Conservation (phyloP, 2,888 invertebrate species). For the Pediacus dermestoides region DNA sequence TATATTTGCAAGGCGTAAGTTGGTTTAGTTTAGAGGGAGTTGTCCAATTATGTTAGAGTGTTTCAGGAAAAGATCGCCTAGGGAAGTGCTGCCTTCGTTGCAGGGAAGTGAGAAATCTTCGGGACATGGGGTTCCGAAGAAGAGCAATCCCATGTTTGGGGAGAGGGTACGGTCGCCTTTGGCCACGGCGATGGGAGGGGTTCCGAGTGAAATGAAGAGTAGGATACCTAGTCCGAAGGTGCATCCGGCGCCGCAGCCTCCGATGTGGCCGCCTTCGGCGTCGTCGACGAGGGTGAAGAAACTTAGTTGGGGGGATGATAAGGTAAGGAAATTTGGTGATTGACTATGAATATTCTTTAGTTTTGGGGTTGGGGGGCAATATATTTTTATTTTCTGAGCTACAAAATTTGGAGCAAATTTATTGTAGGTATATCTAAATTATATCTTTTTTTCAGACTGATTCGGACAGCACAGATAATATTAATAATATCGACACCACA, state of each 20-base stretch:
- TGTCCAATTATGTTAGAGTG: constrained; percentile 2
- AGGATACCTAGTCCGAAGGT: constrained; percentile 49
- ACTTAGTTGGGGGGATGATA: constrained; percentile 71
- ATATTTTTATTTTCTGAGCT: background rate
- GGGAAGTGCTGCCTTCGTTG: constrained; percentile 38
- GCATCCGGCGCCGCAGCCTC: constrained; percentile 49
- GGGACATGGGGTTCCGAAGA: constrained; percentile 29
- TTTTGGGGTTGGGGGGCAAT: background rate
- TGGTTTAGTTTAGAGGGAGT: constrained; percentile 5
- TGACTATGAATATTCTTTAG: constrained; percentile 2
- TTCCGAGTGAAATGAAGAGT: constrained; percentile 47
- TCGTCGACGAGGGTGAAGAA: constrained; percentile 72
- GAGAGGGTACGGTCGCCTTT: constrained; percentile 45
- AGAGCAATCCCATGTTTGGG: constrained; percentile 46
- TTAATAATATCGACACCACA: constrained; percentile 48
- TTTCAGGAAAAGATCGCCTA: constrained; percentile 34
- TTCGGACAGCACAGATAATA: constrained; percentile 52
- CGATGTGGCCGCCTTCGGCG: constrained; percentile 65
- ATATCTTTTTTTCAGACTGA: constrained; percentile 47
- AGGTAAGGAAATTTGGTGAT: constrained; percentile 29
- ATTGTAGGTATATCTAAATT: constrained; percentile 25
- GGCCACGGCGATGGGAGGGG: constrained; percentile 45
- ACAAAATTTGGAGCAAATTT: constrained; percentile 36
- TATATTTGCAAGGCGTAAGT: constrained; percentile 75
- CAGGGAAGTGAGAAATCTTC: constrained; percentile 38